Evolutionary conservation across 2,888 invertebrate genomes (phyloP).

Genomic region (Ochropleura leucogaster): DNA sequence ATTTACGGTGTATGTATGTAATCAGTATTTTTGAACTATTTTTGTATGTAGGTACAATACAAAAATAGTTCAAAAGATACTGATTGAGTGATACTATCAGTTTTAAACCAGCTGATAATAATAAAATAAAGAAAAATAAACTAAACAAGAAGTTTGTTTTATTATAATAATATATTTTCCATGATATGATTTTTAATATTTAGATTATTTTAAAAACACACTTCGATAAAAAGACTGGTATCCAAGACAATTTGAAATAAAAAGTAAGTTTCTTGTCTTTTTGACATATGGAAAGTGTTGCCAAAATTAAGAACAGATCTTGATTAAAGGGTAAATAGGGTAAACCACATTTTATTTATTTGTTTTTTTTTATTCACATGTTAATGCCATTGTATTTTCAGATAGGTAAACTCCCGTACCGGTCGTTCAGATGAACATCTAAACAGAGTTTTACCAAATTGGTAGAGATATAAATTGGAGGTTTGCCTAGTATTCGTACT

Average conservation of each 20-base stretch:
- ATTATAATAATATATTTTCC: background rate
- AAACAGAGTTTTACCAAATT: background rate
- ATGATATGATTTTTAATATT: background rate
- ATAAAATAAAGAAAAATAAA: no score
- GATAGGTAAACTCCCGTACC: no score
- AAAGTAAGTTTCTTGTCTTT: background rate
- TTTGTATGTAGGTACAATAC: no score
- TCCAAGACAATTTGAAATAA: background rate
- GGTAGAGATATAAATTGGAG: no score
- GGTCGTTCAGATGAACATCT: background rate
- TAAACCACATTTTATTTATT: no score
- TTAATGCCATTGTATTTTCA: background rate
- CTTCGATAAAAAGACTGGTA: slow-evolving; percentile 1
- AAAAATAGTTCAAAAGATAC: no score
- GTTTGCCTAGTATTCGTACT: background rate
- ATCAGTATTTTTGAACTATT: no score
- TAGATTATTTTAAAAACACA: background rate
- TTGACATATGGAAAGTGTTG: slow-evolving; percentile 28
- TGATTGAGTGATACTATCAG: no score
- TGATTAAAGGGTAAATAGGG: slow-evolving; percentile 3
- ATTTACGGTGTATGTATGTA: no score
- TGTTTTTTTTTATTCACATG: background rate
- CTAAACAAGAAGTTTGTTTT: background rate
- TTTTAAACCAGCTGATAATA: no score
- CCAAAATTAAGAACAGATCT: background rate